Evolutionary conservation across 2,113 vertebrate genomes (phyloP).

Genomic region (Papio anubis): DNA sequence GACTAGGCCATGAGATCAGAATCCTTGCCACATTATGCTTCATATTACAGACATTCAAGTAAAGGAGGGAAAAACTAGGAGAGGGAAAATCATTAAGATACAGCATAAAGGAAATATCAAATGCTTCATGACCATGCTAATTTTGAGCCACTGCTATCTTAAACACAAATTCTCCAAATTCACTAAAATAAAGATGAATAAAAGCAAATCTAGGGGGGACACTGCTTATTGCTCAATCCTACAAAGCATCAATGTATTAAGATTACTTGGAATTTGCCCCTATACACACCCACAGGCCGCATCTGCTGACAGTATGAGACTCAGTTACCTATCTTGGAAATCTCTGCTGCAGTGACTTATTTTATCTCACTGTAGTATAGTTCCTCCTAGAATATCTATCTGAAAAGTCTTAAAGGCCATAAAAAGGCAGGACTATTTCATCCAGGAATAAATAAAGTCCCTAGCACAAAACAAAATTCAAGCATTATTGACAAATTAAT

Average conservation of each 20-base stretch:
- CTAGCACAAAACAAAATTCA: not conserved
- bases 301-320: not conserved
- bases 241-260: not conserved
- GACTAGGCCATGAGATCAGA: conserved; percentile 70
- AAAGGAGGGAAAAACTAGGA: not conserved
- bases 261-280: not conserved
- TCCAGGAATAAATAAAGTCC: conserved; percentile 35
- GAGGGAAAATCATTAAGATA: not conserved
- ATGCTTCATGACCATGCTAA: not conserved
- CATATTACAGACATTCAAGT: conserved; percentile 37
- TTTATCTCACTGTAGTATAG: conserved; percentile 5
- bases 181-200: not conserved
- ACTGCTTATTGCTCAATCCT: not conserved
- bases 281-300: not conserved
- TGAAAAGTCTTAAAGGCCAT: not conserved
- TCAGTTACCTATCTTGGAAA: not conserved
- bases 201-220: not conserved
- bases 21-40: conserved; percentile 57
- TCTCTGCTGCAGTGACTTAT: not conserved
- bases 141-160: not conserved
- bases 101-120: conserved; percentile 20
- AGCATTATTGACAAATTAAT: conserved; percentile 19
- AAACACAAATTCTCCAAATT: conserved; percentile 25
- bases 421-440: not conserved
- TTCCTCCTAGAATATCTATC: not conserved